A percentile compares a stretch with the other conserved stretches of the same genome.
These are phyloP conservation scores for Vireo altiloquus DNA, from an alignment of 2,113 vertebrate species.

Conservation along the genomic window DNA sequence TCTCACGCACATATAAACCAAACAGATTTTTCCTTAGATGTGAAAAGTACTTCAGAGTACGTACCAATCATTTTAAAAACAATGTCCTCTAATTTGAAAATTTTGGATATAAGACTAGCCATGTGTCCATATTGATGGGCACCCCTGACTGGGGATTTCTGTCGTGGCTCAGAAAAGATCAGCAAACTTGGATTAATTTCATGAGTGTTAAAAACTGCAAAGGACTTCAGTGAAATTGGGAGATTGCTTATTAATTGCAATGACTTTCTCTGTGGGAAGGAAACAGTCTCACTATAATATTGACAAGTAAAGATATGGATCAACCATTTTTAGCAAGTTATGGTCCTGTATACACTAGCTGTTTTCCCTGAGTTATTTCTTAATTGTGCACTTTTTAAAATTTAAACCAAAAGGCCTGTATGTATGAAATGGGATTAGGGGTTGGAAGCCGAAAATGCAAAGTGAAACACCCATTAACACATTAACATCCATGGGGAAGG, in stretches of 20 bases:
- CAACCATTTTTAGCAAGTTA: not conserved
- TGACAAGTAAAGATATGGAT: not conserved
- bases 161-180: not conserved
- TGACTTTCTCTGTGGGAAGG: not conserved
- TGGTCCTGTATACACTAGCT: not conserved
- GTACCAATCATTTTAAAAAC: not conserved
- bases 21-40: not conserved
- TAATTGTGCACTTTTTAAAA: not conserved
- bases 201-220: not conserved
- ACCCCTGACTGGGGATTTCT: not conserved
- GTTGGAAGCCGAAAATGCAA: not conserved
- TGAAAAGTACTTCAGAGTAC: not conserved
- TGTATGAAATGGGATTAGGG: not conserved
- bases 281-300: rapidly evolving
- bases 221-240: not conserved
- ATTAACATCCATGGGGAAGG: not conserved
- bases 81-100: not conserved
- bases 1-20: not conserved
- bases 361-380: not conserved
- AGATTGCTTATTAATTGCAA: not conserved
- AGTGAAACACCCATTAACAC: not conserved
- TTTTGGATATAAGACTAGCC: not conserved
- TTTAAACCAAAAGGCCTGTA: not conserved
- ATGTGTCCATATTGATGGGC: not conserved
- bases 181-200: not conserved